Evolutionary conservation across 2,113 vertebrate species (phyloP).

Genomic region (Plotosus lineatus): DNA sequence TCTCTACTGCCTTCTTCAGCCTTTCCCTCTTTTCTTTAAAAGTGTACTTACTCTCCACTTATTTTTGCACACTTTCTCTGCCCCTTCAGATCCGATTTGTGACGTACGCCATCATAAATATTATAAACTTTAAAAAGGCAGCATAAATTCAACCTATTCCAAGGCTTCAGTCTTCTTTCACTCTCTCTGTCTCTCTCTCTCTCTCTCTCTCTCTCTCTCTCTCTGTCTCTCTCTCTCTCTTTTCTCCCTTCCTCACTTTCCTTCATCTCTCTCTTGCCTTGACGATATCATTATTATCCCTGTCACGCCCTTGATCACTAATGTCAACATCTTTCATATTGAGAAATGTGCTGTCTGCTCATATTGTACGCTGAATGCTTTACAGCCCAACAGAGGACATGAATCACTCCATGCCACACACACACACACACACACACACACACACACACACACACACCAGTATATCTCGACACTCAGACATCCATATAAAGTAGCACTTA

Average conservation of each 20-base stretch:
- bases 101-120: conserved; percentile 63
- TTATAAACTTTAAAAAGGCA: conserved; percentile 40
- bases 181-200: conserved; percentile 26
- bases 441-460: conserved; percentile 68
- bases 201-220: conserved; percentile 39
- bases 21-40: conserved; percentile 27
- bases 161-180: not conserved
- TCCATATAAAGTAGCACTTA: conserved; percentile 6
- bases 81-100: conserved; percentile 68
- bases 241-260: conserved; percentile 58
- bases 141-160: conserved; percentile 63
- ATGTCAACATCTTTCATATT: conserved; percentile 98
- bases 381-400: conserved; percentile 97
- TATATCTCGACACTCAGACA: conserved; percentile 40
- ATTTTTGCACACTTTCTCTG: conserved; percentile 51
- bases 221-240: conserved; percentile 38
- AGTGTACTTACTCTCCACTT: not conserved
- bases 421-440: conserved; percentile 86
- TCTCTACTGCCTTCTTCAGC: too few relatives aligned
- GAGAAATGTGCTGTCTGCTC: conserved; percentile 99
- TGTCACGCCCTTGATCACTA: conserved; percentile 98
- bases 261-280: conserved; percentile 77
- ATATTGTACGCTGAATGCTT: conserved; percentile 98
- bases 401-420: conserved; percentile 86
- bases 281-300: conserved; percentile 92